Conservation (phyloP, 2,113 vertebrate species). For the Cinclus cinclus region DNA sequence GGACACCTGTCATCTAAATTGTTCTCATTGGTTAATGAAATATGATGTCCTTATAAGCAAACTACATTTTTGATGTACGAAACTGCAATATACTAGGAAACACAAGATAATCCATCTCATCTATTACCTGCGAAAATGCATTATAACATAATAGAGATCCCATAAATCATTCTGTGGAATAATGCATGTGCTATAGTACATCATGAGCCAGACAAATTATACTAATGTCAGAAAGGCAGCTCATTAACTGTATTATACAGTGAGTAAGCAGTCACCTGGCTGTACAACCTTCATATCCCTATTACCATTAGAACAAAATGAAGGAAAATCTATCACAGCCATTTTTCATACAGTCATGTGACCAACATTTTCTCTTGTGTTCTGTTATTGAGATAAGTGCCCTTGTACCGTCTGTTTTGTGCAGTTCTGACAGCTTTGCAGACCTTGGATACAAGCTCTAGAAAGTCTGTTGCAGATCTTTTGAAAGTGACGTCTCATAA, state of each 20-base stretch:
- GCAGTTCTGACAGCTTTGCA: not conserved
- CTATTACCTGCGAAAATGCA: conserved; percentile 29
- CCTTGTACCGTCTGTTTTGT: not conserved
- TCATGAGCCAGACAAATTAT: conserved; percentile 40
- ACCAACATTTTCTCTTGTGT: not conserved
- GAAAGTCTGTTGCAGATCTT: not conserved
- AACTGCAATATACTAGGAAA: conserved; percentile 26
- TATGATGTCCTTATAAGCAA: not conserved
- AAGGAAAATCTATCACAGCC: not conserved
- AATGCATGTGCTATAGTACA: not conserved
- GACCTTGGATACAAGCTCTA: not conserved
- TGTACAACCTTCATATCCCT: conserved; percentile 14
- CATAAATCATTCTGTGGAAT: conserved; percentile 47
- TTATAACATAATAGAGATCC: conserved; percentile 22
- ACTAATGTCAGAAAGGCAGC: conserved; percentile 33
- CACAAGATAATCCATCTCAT: conserved; percentile 25
- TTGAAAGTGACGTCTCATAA: not conserved
- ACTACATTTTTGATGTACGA: conserved; percentile 15
- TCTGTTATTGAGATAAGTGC: not conserved
- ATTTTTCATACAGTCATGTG: not conserved
- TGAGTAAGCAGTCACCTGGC: conserved; percentile 23
- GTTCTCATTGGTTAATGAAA: conserved; percentile 16
- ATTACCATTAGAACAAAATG: not conserved
- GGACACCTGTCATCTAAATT: not conserved
- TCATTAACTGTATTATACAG: conserved; percentile 40